Base-by-base conservation (phyloP, 1,140 invertebrate genomes). In the Geopemphigus sp. region DNA sequence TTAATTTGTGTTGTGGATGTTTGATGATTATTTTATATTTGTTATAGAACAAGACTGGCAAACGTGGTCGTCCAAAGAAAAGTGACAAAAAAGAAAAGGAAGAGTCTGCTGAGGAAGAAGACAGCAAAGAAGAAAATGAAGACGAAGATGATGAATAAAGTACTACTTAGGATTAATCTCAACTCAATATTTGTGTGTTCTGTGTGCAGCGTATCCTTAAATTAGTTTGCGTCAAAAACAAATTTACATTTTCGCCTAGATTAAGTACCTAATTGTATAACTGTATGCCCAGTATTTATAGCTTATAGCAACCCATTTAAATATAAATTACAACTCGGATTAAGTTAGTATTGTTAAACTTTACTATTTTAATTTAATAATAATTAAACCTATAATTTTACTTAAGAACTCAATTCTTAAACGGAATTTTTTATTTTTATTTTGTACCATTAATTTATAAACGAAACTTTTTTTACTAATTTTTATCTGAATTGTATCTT, bases 371-470 rank as follows among this genome's bases (percentile, higher is more conserved):
- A 57, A 76, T 74, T 74, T 39, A 76, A 32, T 76, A 59, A 57
- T 39, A 39, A 17, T 76, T 26, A 59, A 59, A 59, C 56, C 6
- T 76, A 4, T 76, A 39, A 76, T 76, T 76, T 45, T 76, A 76
- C 56, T 59, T 57, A 76, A 54, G 53, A 73, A 57, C 32, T 57
- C 19, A 59, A 39, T 78, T 78, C 56, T 22, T 26, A 29, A 63
- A 24, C 24, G 54, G 74, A 57, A 5, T 59, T 61, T 32, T 14
- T 70, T n/a, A n/a, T 70, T 76, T 76, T 76, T 76, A 76, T 63
- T 78, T 78, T 78, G 73, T 78, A 78, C 73, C 56, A 78, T 78
- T 78, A 50, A 78, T 78, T 78, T 78, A 32, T 78, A 63, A 78
- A 59, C 56, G 47, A 63, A 47, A 78, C 74, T 78, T 78, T 78